These are phyloP conservation scores for Melanostoma mellinum DNA, from an alignment of 2,888 invertebrate species.

Conservation along the genomic window DNA sequence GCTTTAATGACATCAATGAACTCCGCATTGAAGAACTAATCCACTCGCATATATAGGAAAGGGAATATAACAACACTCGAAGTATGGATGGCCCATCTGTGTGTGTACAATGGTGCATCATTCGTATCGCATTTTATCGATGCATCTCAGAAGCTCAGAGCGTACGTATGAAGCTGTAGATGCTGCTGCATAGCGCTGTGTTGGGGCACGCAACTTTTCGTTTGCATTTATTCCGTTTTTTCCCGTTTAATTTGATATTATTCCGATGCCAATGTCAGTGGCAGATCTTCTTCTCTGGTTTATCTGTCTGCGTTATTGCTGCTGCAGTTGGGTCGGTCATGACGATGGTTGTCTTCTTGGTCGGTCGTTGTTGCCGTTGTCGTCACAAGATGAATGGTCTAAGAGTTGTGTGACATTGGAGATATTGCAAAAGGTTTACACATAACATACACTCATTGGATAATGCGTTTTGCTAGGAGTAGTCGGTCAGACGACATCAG, in stretches of 20 bases:
- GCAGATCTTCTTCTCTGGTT: slow-evolving; percentile 22
- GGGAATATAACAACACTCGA: not conserved
- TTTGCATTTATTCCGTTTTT: slow-evolving; percentile 38
- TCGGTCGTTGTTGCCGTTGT: not conserved
- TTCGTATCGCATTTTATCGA: slow-evolving; percentile 24
- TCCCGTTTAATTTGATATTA: slow-evolving; percentile 58
- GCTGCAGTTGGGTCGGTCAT: not conserved
- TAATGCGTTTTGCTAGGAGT: too few species aligned
- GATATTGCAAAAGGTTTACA: not conserved
- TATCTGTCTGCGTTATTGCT: slow-evolving; percentile 7
- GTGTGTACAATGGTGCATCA: not conserved
- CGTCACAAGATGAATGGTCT: slow-evolving; percentile 43
- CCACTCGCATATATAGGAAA: not conserved
- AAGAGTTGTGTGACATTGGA: slow-evolving; percentile 5
- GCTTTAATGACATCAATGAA: slow-evolving; percentile 66
- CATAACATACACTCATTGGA: too few species aligned
- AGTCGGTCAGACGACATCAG: too few species aligned
- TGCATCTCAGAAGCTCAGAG: slow-evolving; percentile 13
- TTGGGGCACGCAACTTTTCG: slow-evolving; percentile 50
- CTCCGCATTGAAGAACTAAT: slow-evolving; percentile 10
- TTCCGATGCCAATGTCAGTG: slow-evolving; percentile 61
- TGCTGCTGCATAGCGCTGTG: slow-evolving; percentile 9
- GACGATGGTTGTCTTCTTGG: slow-evolving; percentile 1
- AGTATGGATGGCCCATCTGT: not conserved
- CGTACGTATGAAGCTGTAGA: slow-evolving; percentile 5